These are phyloP conservation scores for Galeopsomyia nigrocyanea DNA, from an alignment of 2,888 invertebrate species.

Conservation along the genomic window DNA sequence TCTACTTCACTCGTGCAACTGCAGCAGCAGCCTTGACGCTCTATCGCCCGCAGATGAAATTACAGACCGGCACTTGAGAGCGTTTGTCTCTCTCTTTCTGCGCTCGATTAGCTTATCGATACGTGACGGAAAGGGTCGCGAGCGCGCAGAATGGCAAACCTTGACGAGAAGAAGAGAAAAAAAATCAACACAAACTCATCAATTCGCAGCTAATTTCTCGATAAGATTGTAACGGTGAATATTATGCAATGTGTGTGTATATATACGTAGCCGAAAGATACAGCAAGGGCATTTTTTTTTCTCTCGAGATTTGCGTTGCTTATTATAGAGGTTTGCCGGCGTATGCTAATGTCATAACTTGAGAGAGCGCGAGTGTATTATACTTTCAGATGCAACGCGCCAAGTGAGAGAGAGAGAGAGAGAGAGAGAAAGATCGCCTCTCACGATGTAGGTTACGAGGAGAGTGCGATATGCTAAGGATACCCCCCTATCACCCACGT, in stretches of 20 bases:
- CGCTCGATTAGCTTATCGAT: slow-evolving; percentile 33
- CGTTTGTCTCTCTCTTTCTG: slow-evolving; percentile 38
- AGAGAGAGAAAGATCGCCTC: slow-evolving; percentile 47
- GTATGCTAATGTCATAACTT: slow-evolving; percentile 57
- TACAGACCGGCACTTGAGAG: slow-evolving; percentile 20
- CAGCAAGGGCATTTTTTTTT: slow-evolving; percentile 49
- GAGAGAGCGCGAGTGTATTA: slow-evolving; percentile 51
- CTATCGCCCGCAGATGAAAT: slow-evolving; percentile 35
- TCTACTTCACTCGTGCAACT: slow-evolving; percentile 20
- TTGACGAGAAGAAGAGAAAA: neutral
- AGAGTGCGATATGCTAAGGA: slow-evolving; percentile 38
- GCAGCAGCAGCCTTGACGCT: slow-evolving; percentile 2
- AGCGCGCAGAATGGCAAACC: too few species aligned
- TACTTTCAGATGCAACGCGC: slow-evolving; percentile 57
- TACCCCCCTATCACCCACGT: neutral
- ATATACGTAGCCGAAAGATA: too few species aligned
- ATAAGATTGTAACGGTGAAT: too few species aligned
- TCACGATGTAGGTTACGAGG: slow-evolving; percentile 52
- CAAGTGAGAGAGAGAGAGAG: slow-evolving; percentile 4
- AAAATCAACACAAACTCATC: neutral
- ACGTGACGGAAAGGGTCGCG: slow-evolving; percentile 24
- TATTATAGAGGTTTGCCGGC: slow-evolving; percentile 58
- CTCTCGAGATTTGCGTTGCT: slow-evolving; percentile 59
- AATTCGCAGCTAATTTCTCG: too few species aligned
- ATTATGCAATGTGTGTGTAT: too few species aligned